Conservation (phyloP, 2,888 invertebrate species). For the Gonocerus acuteangulatus region DNA sequence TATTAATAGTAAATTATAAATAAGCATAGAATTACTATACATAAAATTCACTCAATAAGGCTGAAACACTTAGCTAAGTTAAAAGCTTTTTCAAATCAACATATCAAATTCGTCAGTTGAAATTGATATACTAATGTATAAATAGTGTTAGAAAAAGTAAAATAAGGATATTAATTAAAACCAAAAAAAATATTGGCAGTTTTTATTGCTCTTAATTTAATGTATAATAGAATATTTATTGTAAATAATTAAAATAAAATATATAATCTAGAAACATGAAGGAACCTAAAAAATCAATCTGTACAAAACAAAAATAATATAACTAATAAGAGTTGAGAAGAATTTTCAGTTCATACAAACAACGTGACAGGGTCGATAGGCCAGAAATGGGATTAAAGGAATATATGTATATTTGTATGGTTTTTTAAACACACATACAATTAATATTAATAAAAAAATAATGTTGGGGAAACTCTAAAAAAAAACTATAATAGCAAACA, state of each 20-base stretch:
- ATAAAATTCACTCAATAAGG: too few relatives aligned
- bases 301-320: conserved; percentile 19
- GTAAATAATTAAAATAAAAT: conserved; percentile 29
- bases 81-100: too few relatives aligned
- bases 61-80: too few relatives aligned
- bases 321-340: conserved; percentile 6
- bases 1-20: too few relatives aligned
- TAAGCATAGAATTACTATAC: too few relatives aligned
- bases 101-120: too few relatives aligned
- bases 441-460: conserved; percentile 21
- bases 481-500: conserved; percentile 28
- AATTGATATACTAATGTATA: too few relatives aligned
- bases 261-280: conserved; percentile 15
- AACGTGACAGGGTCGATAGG: not conserved
- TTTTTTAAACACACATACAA: conserved; percentile 23
- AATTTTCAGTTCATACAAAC: not conserved
- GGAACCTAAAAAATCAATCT: conserved; percentile 18
- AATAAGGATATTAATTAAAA: conserved; percentile 22
- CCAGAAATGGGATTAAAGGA: conserved; percentile 6
- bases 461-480: conserved; percentile 22
- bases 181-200: conserved; percentile 30
- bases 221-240: conserved; percentile 30
- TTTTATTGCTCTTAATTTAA: conserved; percentile 31
- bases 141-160: not conserved
- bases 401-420: conserved; percentile 8